Evolutionary conservation across 2,113 vertebrate genomes (phyloP).

Genomic region (Hypocryptadius cinnamomeus): DNA sequence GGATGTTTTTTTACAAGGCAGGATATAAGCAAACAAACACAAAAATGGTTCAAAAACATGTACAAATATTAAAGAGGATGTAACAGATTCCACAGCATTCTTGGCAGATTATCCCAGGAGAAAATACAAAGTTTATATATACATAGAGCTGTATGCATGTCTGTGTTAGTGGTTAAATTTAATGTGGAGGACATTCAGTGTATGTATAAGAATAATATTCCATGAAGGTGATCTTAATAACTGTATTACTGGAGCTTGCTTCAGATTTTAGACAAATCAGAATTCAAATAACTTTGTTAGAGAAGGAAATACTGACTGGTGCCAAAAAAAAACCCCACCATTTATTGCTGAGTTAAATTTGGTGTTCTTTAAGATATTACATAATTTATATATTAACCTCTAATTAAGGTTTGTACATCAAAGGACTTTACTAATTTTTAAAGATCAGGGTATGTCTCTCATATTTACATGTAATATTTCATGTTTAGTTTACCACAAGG

Average conservation of each 20-base stretch:
- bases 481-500: neutral
- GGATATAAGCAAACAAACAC: constrained; percentile 48
- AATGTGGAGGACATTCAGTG: neutral
- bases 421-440: neutral
- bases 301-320: neutral
- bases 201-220: neutral
- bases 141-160: neutral
- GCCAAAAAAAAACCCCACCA: neutral
- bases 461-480: neutral
- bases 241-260: neutral
- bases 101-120: constrained; percentile 7
- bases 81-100: neutral
- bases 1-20: constrained; percentile 33
- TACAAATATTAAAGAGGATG: constrained; percentile 27
- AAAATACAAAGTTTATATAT: neutral
- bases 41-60: constrained; percentile 16
- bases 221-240: neutral
- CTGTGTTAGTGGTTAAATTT: neutral
- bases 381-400: neutral
- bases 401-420: neutral
- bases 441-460: neutral
- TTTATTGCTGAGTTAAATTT: neutral
- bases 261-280: neutral
- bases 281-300: neutral
- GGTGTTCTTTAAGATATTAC: neutral